These are phyloP conservation scores for Drosophila tanythrix DNA, from an alignment of 2,888 invertebrate genomes.

Conservation along the genomic window DNA sequence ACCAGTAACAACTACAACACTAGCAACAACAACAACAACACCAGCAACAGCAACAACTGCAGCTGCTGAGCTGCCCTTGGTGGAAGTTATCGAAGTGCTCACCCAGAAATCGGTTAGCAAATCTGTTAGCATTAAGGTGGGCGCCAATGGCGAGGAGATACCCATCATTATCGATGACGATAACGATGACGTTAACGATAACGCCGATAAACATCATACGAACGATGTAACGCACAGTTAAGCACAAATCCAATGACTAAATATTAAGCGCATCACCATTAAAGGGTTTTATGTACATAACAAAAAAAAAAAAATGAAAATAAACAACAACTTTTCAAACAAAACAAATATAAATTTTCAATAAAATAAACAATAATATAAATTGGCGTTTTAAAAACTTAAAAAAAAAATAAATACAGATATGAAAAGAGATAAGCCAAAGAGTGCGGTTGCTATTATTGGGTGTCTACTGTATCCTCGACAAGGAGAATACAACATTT, in stretches of 20 bases:
- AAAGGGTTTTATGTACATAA: neutral
- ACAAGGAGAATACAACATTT: no score
- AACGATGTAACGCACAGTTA: conserved; percentile 67
- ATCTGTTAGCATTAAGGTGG: conserved; percentile 86
- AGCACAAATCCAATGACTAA: conserved; percentile 10
- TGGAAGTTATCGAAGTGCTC: conserved; percentile 74
- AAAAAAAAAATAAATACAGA: neutral
- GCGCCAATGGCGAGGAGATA: conserved; percentile 83
- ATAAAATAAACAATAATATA: neutral
- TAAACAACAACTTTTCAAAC: neutral
- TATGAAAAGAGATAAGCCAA: neutral
- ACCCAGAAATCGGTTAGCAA: conserved; percentile 86
- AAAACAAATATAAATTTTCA: neutral
- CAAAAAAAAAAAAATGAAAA: neutral
- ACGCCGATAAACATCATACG: conserved; percentile 10
- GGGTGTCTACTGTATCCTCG: no score
- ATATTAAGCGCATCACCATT: conserved; percentile 6
- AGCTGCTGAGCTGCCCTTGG: neutral
- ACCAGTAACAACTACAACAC: neutral
- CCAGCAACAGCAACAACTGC: neutral
- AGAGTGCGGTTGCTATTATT: no score
- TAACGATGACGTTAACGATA: conserved; percentile 5
- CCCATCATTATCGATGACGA: conserved; percentile 81
- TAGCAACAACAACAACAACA: neutral
- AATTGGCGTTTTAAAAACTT: neutral